phyloP scores from a whole-genome alignment of 2,888 invertebrate species.

The Hoplodrina blanda region DNA sequence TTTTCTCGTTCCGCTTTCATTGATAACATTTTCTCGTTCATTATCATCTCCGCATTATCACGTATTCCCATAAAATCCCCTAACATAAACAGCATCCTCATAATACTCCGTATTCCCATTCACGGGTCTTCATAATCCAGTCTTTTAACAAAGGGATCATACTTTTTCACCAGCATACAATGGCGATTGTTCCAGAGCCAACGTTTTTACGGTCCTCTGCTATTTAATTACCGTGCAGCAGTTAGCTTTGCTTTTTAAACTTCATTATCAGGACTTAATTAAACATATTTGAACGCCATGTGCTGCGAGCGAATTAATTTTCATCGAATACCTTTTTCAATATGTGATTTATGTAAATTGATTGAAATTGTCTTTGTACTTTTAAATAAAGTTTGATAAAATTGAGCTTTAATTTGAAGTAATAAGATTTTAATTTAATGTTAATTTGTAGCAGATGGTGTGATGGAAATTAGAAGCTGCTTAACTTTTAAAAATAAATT shows the following conservation, averaged over 20 bases:
- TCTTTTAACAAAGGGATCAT: slow-evolving; percentile 44
- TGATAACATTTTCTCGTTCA: background rate
- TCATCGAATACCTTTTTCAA: background rate
- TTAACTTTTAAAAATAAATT: background rate
- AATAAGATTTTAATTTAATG: background rate
- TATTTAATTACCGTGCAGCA: slow-evolving; percentile 41
- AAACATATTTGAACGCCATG: slow-evolving; percentile 22
- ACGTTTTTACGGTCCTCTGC: slow-evolving; percentile 30
- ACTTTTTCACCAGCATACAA: slow-evolving; percentile 43
- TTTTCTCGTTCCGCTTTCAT: background rate
- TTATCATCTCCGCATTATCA: background rate
- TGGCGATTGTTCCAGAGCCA: slow-evolving; percentile 44
- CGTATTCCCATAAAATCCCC: slow-evolving; percentile 16
- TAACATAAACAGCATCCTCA: slow-evolving; percentile 3
- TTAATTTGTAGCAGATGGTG: background rate
- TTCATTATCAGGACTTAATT: slow-evolving; percentile 42
- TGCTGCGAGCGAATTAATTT: slow-evolving; percentile 7
- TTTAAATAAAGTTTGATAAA: background rate
- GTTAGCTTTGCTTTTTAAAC: slow-evolving; percentile 22
- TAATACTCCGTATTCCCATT: slow-evolving; percentile 28
- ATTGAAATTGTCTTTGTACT: slow-evolving; percentile 1
- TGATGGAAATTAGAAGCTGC: background rate
- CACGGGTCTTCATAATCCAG: slow-evolving; percentile 39
- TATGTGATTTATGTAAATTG: slow-evolving; percentile 3
- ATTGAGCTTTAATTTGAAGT: slow-evolving; percentile 2